A percentile compares a stretch with the other conserved stretches of the same genome.
phyloP scores from a whole-genome alignment of 2,888 invertebrate genomes.

The Caenorhabditis panamensis region DNA sequence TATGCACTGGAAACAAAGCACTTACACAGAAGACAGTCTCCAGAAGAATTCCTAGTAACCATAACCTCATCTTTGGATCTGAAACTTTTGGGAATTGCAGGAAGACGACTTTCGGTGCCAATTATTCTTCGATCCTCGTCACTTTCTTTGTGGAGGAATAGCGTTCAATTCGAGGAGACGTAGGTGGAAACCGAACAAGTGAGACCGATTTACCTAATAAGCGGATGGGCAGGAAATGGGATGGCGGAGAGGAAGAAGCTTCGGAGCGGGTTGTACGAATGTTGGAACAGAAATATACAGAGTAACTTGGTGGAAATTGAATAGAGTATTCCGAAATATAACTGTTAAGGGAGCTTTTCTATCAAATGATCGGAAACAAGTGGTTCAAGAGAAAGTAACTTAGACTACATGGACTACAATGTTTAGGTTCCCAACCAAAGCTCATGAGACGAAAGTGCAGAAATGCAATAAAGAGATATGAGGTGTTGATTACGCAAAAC shows the following conservation, averaged over 20 bases:
- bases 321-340: not conserved
- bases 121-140: slow-evolving; percentile 48
- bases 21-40: slow-evolving; percentile 35
- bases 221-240: slow-evolving; percentile 43
- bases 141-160: slow-evolving; percentile 26
- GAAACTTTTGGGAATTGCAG: slow-evolving; percentile 19
- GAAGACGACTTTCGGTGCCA: slow-evolving; percentile 29
- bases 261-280: slow-evolving; percentile 23
- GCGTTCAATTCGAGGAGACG: slow-evolving; percentile 18
- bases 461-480: slow-evolving; percentile 5
- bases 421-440: too few relatives aligned
- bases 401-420: too few relatives aligned
- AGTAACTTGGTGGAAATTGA: not conserved
- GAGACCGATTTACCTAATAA: slow-evolving; percentile 63
- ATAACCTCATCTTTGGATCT: slow-evolving; percentile 36
- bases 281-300: slow-evolving; percentile 9
- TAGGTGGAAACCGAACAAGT: slow-evolving; percentile 39
- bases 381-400: too few relatives aligned
- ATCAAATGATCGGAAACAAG: too few relatives aligned
- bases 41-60: slow-evolving; percentile 23
- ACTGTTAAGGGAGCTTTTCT: too few relatives aligned
- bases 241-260: not conserved
- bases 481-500: slow-evolving; percentile 49
- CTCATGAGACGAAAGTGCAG: not conserved
- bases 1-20: too few relatives aligned